Percentiles rank a stretch among this genome's conserved stretches.
Evolutionary conservation across 2,888 invertebrate species (phyloP).

Genomic region (Priocnemis perturbator): DNA sequence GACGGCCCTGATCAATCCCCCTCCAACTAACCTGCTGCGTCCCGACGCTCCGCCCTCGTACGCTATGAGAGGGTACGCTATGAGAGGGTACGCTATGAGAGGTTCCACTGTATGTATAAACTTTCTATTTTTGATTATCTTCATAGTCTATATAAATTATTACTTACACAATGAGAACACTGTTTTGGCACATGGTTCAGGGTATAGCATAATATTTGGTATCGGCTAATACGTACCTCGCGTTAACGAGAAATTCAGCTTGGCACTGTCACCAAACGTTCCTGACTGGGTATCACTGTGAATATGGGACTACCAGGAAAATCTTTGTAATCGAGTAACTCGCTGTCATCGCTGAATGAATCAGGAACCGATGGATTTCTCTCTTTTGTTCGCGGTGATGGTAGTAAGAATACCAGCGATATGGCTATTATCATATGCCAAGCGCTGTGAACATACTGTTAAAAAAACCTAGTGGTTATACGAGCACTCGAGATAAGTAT

Average conservation of each 20-base stretch:
- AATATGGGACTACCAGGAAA: slow-evolving; percentile 61
- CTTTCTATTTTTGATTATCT: slow-evolving; percentile 37
- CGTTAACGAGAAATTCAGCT: slow-evolving; percentile 38
- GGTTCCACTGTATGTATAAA: too few relatives aligned
- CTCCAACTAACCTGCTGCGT: too few relatives aligned
- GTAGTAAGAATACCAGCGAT: slow-evolving; percentile 78
- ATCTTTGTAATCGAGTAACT: slow-evolving; percentile 60
- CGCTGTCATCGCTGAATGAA: slow-evolving; percentile 47
- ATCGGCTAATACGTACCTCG: slow-evolving; percentile 8
- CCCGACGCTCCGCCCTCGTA: too few relatives aligned
- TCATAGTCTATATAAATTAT: slow-evolving; percentile 22
- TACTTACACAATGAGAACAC: slow-evolving; percentile 43
- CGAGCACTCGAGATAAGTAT: slow-evolving; percentile 7
- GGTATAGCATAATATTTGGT: slow-evolving; percentile 43
- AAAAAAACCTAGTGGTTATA: slow-evolving; percentile 25
- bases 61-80: too few relatives aligned
- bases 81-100: too few relatives aligned
- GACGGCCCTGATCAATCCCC: too few relatives aligned
- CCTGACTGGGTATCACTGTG: slow-evolving; percentile 47
- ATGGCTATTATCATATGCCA: slow-evolving; percentile 80
- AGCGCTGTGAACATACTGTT: slow-evolving; percentile 78
- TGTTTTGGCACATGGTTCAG: slow-evolving; percentile 50
- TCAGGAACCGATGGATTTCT: slow-evolving; percentile 41
- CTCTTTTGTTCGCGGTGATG: slow-evolving; percentile 60
- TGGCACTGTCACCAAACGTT: slow-evolving; percentile 44